Evolutionary conservation across 2,888 invertebrate species (phyloP).

Genomic region (Brassicogethes aeneus): DNA sequence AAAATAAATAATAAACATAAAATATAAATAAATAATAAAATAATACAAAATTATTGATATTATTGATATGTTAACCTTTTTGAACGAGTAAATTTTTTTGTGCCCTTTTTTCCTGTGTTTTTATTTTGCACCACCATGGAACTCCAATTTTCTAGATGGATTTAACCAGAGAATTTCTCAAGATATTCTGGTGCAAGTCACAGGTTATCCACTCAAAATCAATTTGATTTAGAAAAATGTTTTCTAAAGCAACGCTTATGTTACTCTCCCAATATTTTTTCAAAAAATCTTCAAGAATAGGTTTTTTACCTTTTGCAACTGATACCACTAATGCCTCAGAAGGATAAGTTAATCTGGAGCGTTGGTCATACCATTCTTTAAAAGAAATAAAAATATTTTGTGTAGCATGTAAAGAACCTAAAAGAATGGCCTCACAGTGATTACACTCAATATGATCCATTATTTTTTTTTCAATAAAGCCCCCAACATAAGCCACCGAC

Average conservation of each 20-base stretch:
- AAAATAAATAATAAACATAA: no score
- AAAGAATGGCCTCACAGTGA: neutral
- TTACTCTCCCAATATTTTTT: neutral
- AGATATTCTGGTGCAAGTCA: neutral
- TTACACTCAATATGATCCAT: neutral
- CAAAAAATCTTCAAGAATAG: neutral
- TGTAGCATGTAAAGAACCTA: neutral
- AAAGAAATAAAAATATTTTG: no score
- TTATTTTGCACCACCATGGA: neutral
- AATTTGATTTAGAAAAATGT: no score
- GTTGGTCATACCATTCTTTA: neutral
- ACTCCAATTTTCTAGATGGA: neutral
- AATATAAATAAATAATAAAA: no score
- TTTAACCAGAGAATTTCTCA: no score
- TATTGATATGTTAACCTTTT: no score
- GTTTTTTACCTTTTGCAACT: neutral
- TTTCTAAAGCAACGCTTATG: neutral
- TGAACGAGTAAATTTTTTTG: no score
- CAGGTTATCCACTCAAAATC: neutral
- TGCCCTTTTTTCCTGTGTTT: neutral
- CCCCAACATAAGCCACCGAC: no score
- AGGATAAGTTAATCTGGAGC: no score
- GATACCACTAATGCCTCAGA: no score
- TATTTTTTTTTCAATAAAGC: neutral
- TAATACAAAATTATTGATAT: no score